Evolutionary conservation across 2,888 invertebrate genomes (phyloP), one percentile per base, ranked within the genome.

Genomic region (Synanthedon myopaeformis): DNA sequence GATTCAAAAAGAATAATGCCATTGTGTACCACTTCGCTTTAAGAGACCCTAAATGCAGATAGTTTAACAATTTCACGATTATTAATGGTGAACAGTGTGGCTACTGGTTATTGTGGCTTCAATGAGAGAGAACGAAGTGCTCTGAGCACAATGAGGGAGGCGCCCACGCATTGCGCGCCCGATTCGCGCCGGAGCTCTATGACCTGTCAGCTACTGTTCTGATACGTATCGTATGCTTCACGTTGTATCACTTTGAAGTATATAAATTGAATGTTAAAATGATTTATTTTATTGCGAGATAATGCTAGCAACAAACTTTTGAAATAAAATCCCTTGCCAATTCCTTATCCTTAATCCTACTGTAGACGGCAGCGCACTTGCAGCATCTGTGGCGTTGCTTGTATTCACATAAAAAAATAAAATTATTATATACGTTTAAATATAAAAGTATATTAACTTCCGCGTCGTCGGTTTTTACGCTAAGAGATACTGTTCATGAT

Each of bases 81-180:
- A 83, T 77, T 76, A 77, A 81, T 79, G 73, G 70, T 65, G 67
- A 70, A 64, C 63, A 64, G 62, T 63, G 65, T 64, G 63, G 78
- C 77, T 82, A 77, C 80, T 74, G 77, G 73, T 73, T 70, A 66
- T 62, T 65, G 65, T 67, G 66, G 67, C 59, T 74, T 78, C 70
- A 82, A 79, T 76, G 69, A 70, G 67, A 77, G 79, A 74, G 77
- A 79, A 82, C 81, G 79, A 82, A 81, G 75, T 77, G 76, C 62
- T 72, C 67, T 56, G 41, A 51, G 35, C 65, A 84, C 79, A 84
- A 83, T 79, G 71, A 70, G 61, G 58, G 63, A 67, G 35, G 66
- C 79, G 75, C 74, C 79, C 78, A 78, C 82, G 70, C 69, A 57
- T 58, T 35, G 35, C 60, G 60, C 62, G 68, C 23, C 17, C 67